phyloP scores from a whole-genome alignment of 2,113 vertebrate species.

The Gnathonemus longibarbis region DNA sequence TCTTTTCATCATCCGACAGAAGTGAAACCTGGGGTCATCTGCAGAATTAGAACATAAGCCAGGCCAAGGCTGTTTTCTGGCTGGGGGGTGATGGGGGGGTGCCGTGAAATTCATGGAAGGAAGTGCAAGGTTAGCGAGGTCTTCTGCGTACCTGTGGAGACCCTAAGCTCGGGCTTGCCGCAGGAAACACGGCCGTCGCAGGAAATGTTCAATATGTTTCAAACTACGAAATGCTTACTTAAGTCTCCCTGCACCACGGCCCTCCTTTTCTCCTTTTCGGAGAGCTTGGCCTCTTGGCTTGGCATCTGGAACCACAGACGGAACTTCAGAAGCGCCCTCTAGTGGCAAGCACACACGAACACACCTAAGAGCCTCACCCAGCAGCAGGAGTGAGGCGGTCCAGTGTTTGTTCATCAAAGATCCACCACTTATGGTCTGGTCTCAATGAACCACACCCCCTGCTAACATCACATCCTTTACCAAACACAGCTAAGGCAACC shows the following conservation, averaged over 20 bases:
- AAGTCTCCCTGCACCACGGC: not conserved
- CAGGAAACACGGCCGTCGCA: not conserved
- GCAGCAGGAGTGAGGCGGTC: not conserved
- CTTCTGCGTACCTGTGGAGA: not conserved
- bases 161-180: not conserved
- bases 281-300: not conserved
- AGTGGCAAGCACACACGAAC: conserved; percentile 33
- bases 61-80: not conserved
- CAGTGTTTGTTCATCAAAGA: not conserved
- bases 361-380: not conserved
- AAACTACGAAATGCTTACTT: not conserved
- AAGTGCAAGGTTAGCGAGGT: not conserved
- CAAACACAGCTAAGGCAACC: not conserved
- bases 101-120: not conserved
- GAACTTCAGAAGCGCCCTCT: conserved; percentile 27
- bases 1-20: not conserved
- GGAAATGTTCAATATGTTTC: not conserved
- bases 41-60: not conserved
- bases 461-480: not conserved
- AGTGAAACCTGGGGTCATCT: not conserved
- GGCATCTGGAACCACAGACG: not conserved
- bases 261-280: not conserved
- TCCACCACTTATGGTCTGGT: not conserved
- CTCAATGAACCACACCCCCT: not conserved
- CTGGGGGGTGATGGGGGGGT: not conserved